Evolutionary conservation across 1,140 invertebrate genomes (phyloP).

Genomic region (Orius insidiosus): DNA sequence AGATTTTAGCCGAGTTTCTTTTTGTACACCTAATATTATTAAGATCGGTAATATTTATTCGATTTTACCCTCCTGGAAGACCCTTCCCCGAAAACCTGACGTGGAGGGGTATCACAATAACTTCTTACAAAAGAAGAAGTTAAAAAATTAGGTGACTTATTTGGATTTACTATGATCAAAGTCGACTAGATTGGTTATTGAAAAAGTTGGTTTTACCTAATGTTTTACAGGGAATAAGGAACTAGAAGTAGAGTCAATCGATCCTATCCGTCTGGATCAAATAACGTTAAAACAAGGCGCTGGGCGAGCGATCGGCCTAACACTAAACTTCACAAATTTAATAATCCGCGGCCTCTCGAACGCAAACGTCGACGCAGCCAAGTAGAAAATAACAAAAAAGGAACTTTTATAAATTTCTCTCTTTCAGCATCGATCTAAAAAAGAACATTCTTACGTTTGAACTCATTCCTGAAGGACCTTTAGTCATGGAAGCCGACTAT

Average conservation of each 20-base stretch:
- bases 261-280: constrained; percentile 1
- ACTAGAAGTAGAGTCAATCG: constrained; percentile 6
- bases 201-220: too few relatives aligned
- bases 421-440: constrained; percentile 1
- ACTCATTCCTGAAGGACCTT: neutral
- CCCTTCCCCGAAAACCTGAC: too few relatives aligned
- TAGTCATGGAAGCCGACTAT: constrained; percentile 7
- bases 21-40: too few relatives aligned
- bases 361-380: constrained; percentile 8
- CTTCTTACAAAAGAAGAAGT: too few relatives aligned
- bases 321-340: constrained; percentile 9
- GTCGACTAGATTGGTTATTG: too few relatives aligned
- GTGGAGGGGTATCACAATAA: too few relatives aligned
- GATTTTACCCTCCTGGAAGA: too few relatives aligned
- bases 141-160: too few relatives aligned
- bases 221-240: constrained; percentile 1
- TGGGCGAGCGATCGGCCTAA: neutral
- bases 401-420: neutral
- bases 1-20: too few relatives aligned
- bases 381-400: neutral
- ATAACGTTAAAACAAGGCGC: constrained; percentile 10
- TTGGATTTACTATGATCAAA: too few relatives aligned
- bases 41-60: too few relatives aligned
- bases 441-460: neutral
- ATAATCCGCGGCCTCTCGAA: constrained; percentile 5